These are phyloP conservation scores for Apomyelois bistriatella DNA, from an alignment of 2,888 invertebrate species.

Conservation along the genomic window DNA sequence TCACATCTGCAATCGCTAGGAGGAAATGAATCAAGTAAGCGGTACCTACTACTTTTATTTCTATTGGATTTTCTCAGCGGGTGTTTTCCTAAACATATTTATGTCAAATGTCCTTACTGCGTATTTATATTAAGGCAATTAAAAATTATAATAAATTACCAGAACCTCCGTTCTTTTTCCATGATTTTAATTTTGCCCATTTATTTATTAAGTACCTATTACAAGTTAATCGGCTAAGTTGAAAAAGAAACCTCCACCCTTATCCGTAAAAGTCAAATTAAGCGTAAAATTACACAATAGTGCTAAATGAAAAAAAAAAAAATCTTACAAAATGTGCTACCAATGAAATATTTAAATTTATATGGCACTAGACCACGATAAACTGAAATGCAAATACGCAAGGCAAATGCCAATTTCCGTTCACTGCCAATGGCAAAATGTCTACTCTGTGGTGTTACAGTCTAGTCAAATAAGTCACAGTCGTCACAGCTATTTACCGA, in stretches of 20 bases:
- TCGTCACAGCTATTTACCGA: not conserved
- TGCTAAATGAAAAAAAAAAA: too few relatives aligned
- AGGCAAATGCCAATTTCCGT: constrained; percentile 1
- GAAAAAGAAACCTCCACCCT: too few relatives aligned
- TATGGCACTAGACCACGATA: not conserved
- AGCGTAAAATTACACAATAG: too few relatives aligned
- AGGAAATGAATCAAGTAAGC: not conserved
- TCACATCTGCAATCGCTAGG: not conserved
- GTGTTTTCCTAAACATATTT: not conserved
- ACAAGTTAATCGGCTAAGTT: too few relatives aligned
- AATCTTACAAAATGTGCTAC: too few relatives aligned
- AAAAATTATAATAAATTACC: too few relatives aligned
- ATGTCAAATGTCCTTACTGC: not conserved
- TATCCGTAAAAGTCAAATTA: too few relatives aligned
- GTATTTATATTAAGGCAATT: too few relatives aligned
- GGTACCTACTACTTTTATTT: not conserved
- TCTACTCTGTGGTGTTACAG: not conserved
- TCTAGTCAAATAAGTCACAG: constrained; percentile 8
- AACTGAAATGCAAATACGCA: not conserved
- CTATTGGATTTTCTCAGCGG: not conserved
- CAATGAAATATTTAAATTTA: too few relatives aligned
- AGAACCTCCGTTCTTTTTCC: too few relatives aligned
- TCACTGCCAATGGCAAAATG: not conserved
- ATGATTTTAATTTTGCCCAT: too few relatives aligned
- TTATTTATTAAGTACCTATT: too few relatives aligned